Evolutionary conservation across 2,797 vertebrate species (phyloP).

Genomic region (Leptodactylus fallax): DNA sequence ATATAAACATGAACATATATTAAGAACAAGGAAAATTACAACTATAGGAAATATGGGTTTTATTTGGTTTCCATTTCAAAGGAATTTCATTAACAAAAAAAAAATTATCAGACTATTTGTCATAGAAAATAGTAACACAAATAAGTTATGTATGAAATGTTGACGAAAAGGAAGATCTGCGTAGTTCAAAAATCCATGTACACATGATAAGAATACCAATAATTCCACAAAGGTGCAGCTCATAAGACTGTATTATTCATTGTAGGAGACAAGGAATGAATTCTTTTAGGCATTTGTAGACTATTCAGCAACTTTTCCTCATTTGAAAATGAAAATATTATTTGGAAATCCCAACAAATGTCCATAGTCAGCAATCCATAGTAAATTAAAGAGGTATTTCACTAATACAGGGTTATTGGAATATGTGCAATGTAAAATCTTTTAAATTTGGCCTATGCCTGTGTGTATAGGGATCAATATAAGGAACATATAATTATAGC

Average conservation of each 20-base stretch:
- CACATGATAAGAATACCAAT: not conserved
- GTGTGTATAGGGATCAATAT: not conserved
- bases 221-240: not conserved
- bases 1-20: not conserved
- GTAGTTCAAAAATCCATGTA: not conserved
- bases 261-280: not conserved
- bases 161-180: not conserved
- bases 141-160: conserved; percentile 61
- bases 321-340: not conserved
- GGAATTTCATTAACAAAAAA: conserved; percentile 44
- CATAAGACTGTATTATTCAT: not conserved
- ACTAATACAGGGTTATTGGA: too few relatives aligned
- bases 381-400: not conserved
- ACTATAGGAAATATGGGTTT: conserved; percentile 13
- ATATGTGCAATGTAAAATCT: too few relatives aligned
- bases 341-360: not conserved
- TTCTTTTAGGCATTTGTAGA: not conserved
- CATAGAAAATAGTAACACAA: conserved; percentile 45
- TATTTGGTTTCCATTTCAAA: conserved; percentile 46
- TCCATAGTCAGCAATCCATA: not conserved
- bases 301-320: not conserved
- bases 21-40: not conserved
- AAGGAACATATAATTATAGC: not conserved
- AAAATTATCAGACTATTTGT: conserved; percentile 42
- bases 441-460: not conserved